Base-by-base conservation (phyloP, 1,140 invertebrate species). In the Aphaenogaster floridana region DNA sequence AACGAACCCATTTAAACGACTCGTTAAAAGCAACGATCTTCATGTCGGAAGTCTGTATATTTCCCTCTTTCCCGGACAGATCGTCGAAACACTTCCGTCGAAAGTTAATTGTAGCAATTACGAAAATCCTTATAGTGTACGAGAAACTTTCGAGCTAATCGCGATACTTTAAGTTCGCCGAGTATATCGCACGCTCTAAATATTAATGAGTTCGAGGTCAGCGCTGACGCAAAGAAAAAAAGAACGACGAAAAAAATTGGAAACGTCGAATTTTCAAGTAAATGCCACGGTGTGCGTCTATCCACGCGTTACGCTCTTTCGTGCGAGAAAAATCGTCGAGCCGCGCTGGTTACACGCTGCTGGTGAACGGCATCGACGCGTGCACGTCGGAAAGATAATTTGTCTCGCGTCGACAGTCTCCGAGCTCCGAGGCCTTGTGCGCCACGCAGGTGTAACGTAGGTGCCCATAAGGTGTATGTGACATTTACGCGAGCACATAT, bases 331-430 rank as follows among this genome's bases (percentile, higher is more conserved):
- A 61, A 84, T 74, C n/a, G 54, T 15, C 54, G 68, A 84, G 68
- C 80, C 54, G 28, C 68, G 80, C n/a, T 9, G 48, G 21, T 81
- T 57, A 48, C 64, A 57, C 57, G 61, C 78, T 42, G 39, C 66
- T 50, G 78, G 86, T 79, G 86, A 90, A 87, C 77, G 81, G 78
- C 78, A 87, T 84, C 89, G 89, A 81, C 86, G 86, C 89, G 63
- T 74, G 87, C 61, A 81, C 74, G 64, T 59, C 81, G 74, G 87
- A 74, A 89, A 89, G 88, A 91, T 91, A 91, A 91, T 91, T 91
- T 91, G 89, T 88, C 89, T 88, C 90, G 79, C 83, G 74, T 78
- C 86, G 78, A 88, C 83, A 90, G 77, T 69, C 89, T 74, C 89
- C 89, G 86, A 66, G 69, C 52, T 52, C 42, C 61, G 74, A 88